Base-by-base conservation (phyloP, 53 echinoderm and acorn worm species). In the Echinarachnius parma region DNA sequence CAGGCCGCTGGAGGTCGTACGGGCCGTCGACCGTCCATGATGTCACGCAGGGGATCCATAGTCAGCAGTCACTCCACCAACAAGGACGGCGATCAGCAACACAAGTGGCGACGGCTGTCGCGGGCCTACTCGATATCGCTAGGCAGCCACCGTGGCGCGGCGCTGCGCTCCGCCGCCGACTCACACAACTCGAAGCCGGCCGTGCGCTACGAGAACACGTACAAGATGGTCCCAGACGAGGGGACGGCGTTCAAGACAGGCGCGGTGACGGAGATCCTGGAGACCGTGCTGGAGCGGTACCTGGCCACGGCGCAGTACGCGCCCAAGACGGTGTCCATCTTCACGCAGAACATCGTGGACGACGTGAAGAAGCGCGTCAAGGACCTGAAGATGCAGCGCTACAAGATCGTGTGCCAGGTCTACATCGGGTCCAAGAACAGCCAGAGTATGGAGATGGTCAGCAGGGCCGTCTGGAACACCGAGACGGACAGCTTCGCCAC, bases 401-500 rank as follows among this genome's bases (percentile, higher is more conserved):
- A 90, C 48, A 95, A 95, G 80, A 78, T 95, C 32, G 79, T 87
- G 47, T 48, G 71, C 7, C 90, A 95, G 76, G 90, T 95, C 22
- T 90, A 85, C 76, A 84, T 95, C 34, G 90, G 90, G 2, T 87
- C 95, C 3, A 77, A 87, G 18, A 71, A 84, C 35, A 84, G 84
- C 14, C 95, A 95, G 72, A 84, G 84, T 21, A 77, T 87, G 52
- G 82, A 91, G 70, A 84, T 95, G 90, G 95, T 78, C 23, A 95
- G 95, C 59, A 67, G 95, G 21, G 87, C 87, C 0, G 76, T 91
- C 28, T 95, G 95, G 95, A 80, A 95, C 61, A 84, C 87, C 0
- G 86, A 84, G 8, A 95, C 95, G 1, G 95, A 95, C 49, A 95
- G 81, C 69, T 90, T 81, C 35, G 90, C 90, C 8, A 83, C 90